These are phyloP conservation scores for Bruchidius siliquastri DNA, from an alignment of 2,888 invertebrate species.

Conservation along the genomic window DNA sequence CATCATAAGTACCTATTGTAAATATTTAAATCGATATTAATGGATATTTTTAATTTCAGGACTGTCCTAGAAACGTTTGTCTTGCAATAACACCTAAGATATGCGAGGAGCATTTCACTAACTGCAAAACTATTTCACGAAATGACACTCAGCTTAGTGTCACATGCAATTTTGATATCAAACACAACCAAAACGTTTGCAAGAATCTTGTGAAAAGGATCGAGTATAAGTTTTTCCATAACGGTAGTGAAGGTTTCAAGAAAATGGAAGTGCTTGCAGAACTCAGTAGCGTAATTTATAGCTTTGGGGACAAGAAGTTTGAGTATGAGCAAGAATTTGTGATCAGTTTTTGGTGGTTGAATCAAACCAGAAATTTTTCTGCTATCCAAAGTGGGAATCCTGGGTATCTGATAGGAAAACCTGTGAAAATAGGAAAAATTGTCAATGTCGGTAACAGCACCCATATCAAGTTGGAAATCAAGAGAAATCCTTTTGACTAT, in stretches of 20 bases:
- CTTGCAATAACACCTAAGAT: conserved; percentile 34
- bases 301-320: conserved; percentile 17
- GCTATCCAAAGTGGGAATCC: conserved; percentile 65
- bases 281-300: conserved; percentile 30
- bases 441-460: conserved; percentile 40
- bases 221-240: conserved; percentile 43
- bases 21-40: not conserved
- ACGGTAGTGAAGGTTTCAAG: conserved; percentile 47
- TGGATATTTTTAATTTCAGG: conserved; percentile 29
- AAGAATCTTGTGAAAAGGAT: conserved; percentile 37
- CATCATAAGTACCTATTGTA: too few species aligned
- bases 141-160: conserved; percentile 22
- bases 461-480: conserved; percentile 20
- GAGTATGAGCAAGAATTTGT: conserved; percentile 33
- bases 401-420: conserved; percentile 65
- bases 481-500: conserved; percentile 28
- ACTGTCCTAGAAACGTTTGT: conserved; percentile 41
- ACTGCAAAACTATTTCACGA: conserved; percentile 29
- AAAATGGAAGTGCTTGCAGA: conserved; percentile 37
- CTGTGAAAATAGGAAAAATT: conserved; percentile 52
- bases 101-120: conserved; percentile 34
- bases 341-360: conserved; percentile 39
- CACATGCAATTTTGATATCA: conserved; percentile 24
- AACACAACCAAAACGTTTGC: conserved; percentile 30
- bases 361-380: conserved; percentile 34